Percentiles rank a stretch among this genome's conserved stretches.
Evolutionary conservation across 2,797 vertebrate genomes (phyloP).

Genomic region (Carcharodon carcharias): DNA sequence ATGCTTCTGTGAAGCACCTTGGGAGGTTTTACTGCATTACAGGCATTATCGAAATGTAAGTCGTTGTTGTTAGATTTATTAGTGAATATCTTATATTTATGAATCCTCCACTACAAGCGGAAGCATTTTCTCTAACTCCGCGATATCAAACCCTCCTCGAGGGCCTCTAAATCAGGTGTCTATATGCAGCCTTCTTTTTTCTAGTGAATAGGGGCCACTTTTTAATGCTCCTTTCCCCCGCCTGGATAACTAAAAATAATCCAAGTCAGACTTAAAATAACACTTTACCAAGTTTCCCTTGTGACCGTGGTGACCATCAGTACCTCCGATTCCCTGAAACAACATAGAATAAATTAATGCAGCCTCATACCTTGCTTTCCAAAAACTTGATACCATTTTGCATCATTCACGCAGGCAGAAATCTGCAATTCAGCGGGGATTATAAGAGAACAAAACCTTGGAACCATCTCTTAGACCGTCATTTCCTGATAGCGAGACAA

Average conservation of each 20-base stretch:
- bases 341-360: conserved; percentile 33
- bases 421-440: neutral
- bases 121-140: neutral
- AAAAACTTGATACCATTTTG: neutral
- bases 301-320: conserved; percentile 69
- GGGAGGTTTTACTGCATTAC: neutral
- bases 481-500: neutral
- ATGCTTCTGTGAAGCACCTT: neutral
- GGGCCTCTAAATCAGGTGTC: neutral
- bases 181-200: neutral
- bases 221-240: neutral
- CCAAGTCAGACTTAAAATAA: neutral
- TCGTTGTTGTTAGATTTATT: neutral
- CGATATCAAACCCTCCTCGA: neutral
- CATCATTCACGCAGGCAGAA: neutral
- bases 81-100: neutral
- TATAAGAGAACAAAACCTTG: neutral
- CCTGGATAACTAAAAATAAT: neutral
- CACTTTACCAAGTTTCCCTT: conserved; percentile 75
- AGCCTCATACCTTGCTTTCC: neutral
- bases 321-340: conserved; percentile 66
- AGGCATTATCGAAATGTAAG: neutral
- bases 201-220: neutral
- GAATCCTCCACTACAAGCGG: neutral
- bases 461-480: neutral